Conservation (phyloP, 2,888 invertebrate species). For the Cerastoderma edule region DNA sequence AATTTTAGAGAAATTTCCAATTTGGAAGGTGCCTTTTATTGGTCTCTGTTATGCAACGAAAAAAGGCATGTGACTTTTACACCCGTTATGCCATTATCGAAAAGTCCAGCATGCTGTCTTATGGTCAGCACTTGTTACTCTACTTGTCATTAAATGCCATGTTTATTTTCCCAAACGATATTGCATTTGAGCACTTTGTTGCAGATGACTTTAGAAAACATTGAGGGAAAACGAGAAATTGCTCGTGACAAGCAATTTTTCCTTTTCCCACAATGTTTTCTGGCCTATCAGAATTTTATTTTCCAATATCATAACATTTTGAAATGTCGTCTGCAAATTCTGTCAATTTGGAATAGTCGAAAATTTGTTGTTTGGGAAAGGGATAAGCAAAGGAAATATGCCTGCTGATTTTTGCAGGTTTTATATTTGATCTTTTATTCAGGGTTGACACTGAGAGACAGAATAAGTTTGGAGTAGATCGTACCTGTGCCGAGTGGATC, state of each 20-base stretch:
- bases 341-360: not conserved
- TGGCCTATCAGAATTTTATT: not conserved
- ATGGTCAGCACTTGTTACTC: no score
- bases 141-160: no score
- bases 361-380: not conserved
- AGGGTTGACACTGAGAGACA: slow-evolving; percentile 78
- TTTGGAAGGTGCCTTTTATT: no score
- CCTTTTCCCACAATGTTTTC: slow-evolving; percentile 14
- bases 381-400: not conserved
- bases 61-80: no score
- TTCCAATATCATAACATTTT: not conserved
- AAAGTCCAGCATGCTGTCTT: no score
- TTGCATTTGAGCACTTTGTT: no score
- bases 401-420: not conserved
- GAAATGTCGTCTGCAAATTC: not conserved
- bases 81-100: no score
- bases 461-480: slow-evolving; percentile 90
- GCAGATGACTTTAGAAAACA: no score
- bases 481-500: slow-evolving; percentile 97
- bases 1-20: no score
- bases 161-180: no score
- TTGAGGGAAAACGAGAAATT: no score
- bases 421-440: slow-evolving; percentile 13
- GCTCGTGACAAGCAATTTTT: not conserved
- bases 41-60: no score